Evolutionary conservation across 2,888 invertebrate genomes (phyloP).

Genomic region (Norana najaformis): DNA sequence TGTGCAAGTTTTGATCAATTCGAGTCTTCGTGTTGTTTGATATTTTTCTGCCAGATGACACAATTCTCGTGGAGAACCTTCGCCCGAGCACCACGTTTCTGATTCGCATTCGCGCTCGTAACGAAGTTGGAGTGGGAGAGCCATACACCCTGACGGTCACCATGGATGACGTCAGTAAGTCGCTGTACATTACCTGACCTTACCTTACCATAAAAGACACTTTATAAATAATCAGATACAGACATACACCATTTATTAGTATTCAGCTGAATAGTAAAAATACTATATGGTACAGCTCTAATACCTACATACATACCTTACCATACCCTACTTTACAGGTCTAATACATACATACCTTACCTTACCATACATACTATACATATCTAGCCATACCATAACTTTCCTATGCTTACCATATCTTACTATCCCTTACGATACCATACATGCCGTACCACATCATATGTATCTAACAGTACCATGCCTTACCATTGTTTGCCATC

Average conservation of each 20-base stretch:
- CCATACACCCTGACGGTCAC: conserved; percentile 30
- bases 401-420: not conserved
- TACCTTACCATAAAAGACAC: not conserved
- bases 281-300: no score
- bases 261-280: no score
- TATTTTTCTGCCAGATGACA: conserved; percentile 33
- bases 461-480: not conserved
- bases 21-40: not conserved
- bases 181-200: not conserved
- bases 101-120: conserved; percentile 40
- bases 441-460: not conserved
- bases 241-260: not conserved
- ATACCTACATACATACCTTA: no score
- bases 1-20: not conserved
- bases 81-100: conserved; percentile 42
- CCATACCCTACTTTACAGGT: no score
- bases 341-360: no score
- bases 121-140: conserved; percentile 41
- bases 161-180: conserved; percentile 41
- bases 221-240: not conserved
- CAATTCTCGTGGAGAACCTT: conserved; percentile 41
- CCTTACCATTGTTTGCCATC: not conserved
- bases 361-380: not conserved
- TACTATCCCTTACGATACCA: no score
- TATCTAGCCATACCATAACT: not conserved